These are phyloP conservation scores for Stenolophus ochropezus DNA, from an alignment of 2,888 invertebrate species.

Conservation along the genomic window DNA sequence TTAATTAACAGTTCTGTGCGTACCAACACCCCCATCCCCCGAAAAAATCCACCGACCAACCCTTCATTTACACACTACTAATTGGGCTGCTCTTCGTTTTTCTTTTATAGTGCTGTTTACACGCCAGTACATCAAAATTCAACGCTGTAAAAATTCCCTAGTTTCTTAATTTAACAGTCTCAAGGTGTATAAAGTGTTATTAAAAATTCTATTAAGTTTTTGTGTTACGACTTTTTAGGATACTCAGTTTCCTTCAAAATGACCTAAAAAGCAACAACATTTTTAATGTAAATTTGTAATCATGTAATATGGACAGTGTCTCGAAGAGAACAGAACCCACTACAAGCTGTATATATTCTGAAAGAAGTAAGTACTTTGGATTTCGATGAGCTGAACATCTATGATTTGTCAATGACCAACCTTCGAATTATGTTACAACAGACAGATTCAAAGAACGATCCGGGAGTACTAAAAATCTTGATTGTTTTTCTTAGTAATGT, in stretches of 20 bases:
- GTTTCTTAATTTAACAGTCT: conserved; percentile 48
- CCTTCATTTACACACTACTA: conserved; percentile 49
- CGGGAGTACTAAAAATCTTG: no score
- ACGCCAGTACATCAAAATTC: conserved; percentile 41
- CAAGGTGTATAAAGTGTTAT: conserved; percentile 48
- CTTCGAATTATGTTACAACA: no score
- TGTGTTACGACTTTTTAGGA: conserved; percentile 39
- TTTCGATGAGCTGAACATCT: no score
- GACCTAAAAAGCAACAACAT: conserved; percentile 12
- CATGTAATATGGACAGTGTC: conserved; percentile 5
- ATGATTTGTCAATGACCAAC: no score
- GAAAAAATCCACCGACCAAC: conserved; percentile 49
- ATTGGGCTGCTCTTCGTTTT: background rate
- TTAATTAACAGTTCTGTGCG: conserved; percentile 63
- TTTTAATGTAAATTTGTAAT: conserved; percentile 45
- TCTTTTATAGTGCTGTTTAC: conserved; percentile 29
- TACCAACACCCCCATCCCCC: conserved; percentile 12
- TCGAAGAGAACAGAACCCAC: no score
- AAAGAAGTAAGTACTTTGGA: no score
- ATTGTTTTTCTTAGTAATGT: no score
- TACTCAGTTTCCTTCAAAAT: conserved; percentile 2
- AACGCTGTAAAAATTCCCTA: conserved; percentile 29
- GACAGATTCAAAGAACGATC: no score
- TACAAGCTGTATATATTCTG: no score
- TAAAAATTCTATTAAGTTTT: conserved; percentile 54